Conservation (phyloP, 2,888 invertebrate genomes). For the Clivina fossor region DNA sequence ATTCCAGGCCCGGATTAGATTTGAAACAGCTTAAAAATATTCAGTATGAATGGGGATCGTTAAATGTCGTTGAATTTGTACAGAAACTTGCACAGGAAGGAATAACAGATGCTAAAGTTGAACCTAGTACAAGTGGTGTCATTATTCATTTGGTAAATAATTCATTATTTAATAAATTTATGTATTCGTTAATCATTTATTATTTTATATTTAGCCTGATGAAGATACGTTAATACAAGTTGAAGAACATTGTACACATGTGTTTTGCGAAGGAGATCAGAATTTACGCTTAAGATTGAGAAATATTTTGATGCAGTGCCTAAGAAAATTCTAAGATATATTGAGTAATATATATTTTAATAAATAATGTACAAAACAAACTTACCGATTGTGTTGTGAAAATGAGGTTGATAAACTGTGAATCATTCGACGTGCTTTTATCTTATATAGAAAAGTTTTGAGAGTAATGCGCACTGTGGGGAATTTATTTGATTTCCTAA, state of each 20-base stretch:
- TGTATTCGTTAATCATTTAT: slow-evolving; percentile 11
- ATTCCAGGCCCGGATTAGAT: slow-evolving; percentile 32
- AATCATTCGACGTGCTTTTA: no score
- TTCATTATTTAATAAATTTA: slow-evolving; percentile 5
- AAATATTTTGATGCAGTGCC: slow-evolving; percentile 74
- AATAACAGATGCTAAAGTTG: slow-evolving; percentile 75
- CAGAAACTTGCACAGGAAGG: slow-evolving; percentile 81
- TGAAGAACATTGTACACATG: slow-evolving; percentile 87
- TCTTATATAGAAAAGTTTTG: no score
- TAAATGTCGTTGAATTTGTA: slow-evolving; percentile 79
- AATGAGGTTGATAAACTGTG: no score
- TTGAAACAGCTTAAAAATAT: slow-evolving; percentile 54
- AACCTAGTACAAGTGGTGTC: slow-evolving; percentile 67
- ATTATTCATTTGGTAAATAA: slow-evolving; percentile 77
- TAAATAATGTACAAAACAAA: no score
- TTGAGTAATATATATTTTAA: no score
- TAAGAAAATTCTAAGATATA: slow-evolving; percentile 74
- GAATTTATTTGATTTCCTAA: no score
- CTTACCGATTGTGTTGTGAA: no score
- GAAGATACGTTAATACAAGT: slow-evolving; percentile 89
- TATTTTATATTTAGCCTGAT: slow-evolving; percentile 59
- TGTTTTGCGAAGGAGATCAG: slow-evolving; percentile 83
- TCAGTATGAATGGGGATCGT: slow-evolving; percentile 75
- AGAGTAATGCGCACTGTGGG: no score
- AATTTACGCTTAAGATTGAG: slow-evolving; percentile 73